Base-by-base conservation (phyloP, 2,113 vertebrate species). In the Tringa solitaria region DNA sequence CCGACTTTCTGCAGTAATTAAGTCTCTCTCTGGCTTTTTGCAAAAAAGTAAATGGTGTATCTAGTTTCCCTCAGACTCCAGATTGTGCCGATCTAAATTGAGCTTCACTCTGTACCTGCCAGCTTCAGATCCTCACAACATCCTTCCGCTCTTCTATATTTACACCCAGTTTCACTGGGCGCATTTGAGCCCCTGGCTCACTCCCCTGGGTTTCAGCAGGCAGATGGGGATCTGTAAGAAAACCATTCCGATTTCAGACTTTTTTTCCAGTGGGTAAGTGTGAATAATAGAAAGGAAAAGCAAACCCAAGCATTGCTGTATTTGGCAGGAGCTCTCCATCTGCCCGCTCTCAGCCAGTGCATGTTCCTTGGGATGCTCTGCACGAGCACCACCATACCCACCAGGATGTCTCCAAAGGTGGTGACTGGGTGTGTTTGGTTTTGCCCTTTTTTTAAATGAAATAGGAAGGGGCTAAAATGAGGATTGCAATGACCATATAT, bases 381-480 rank as follows among this genome's bases (percentile, higher is more conserved):
- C 45, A 24, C 0, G 5, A 78, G 13, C 51, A 54, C 12, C 19
- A 11, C 24, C 0, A 0, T 19, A 26, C 26, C 26, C 21, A 27
- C 30, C 0, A 2, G 3, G 3, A 3, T 15, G 15, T 17, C 64
- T 32, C 45, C 32, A 20, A 61, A 16, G 1, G 2, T 12, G 27
- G 41, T 39, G 22, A 12, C 28, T 14, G 19, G 3, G 4, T 13
- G 3, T 27, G 43, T 35, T 74, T 8, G 5, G 15, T 41, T 77
- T 48, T 80, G 10, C 10, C 23, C 50, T 68, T 61, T 8, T 59
- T 35, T 73, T 7, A 80, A 84, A 28, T 32, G 4, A 43, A 56
- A 17, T 14, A 51, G 11, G 8, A 79, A 72, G 28, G 64, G 4
- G 2, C 24, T 64, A 75, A 85, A 90, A 63, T 26, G 23, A 79